Evolutionary conservation across 2,888 invertebrate species (phyloP).

Genomic region (Scaptomyza polygonia): DNA sequence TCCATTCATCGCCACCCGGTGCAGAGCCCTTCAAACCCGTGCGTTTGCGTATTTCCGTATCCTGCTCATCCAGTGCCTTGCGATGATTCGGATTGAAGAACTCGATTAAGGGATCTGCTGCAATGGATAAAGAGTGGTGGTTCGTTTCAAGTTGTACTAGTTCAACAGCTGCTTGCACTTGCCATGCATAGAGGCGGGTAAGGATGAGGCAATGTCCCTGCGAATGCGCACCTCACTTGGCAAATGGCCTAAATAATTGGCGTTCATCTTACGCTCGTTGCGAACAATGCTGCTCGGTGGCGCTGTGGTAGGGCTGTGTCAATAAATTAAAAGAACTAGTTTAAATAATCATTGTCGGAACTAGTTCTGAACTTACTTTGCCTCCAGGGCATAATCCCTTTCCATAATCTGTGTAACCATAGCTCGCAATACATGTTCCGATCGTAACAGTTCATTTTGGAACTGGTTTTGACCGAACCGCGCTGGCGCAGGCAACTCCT

Average conservation of each 20-base stretch:
- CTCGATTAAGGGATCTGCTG: slow-evolving; percentile 88
- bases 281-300: slow-evolving; percentile 41
- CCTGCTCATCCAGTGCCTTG: slow-evolving; percentile 88
- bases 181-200: slow-evolving; percentile 83
- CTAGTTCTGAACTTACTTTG: slow-evolving; percentile 22
- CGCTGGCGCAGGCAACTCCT: slow-evolving; percentile 25
- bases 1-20: slow-evolving; percentile 91
- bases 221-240: slow-evolving; percentile 64
- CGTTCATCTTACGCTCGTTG: slow-evolving; percentile 74
- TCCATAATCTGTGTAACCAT: slow-evolving; percentile 69
- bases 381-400: slow-evolving; percentile 42
- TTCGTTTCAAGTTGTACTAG: background rate
- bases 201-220: slow-evolving; percentile 80
- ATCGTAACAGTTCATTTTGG: slow-evolving; percentile 71
- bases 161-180: slow-evolving; percentile 46
- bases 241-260: slow-evolving; percentile 43
- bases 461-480: slow-evolving; percentile 63
- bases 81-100: slow-evolving; percentile 90
- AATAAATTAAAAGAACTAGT: background rate
- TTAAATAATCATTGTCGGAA: background rate
- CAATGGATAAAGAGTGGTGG: slow-evolving; percentile 10
- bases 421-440: slow-evolving; percentile 72
- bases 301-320: slow-evolving; percentile 30
- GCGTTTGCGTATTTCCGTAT: slow-evolving; percentile 86
- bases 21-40: slow-evolving; percentile 88